phyloP scores from a whole-genome alignment of 1,140 invertebrate species.

The Agraylea sexmaculata region DNA sequence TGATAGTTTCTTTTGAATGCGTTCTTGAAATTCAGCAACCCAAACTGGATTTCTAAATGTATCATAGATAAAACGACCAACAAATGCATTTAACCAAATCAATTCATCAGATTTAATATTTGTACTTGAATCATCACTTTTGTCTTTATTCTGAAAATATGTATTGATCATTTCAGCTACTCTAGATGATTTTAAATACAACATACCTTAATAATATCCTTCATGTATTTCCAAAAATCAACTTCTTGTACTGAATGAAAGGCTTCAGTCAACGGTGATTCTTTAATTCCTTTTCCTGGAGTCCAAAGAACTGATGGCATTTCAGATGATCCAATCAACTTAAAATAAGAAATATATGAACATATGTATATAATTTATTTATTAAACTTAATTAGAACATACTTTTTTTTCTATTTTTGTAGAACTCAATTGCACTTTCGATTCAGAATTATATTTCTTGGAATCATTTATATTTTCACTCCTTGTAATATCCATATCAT shows the following conservation, averaged over 20 bases:
- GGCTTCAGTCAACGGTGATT: conserved; percentile 12
- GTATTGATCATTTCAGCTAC: no score
- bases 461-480: no score
- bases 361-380: neutral
- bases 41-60: conserved; percentile 31
- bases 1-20: conserved; percentile 36
- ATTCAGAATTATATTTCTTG: conserved; percentile 14
- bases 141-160: no score
- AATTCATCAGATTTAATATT: conserved; percentile 22
- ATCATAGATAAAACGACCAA: conserved; percentile 35
- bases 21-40: conserved; percentile 29
- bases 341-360: conserved; percentile 3
- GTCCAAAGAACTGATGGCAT: conserved; percentile 18
- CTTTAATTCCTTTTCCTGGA: conserved; percentile 6
- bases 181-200: no score
- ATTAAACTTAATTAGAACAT: neutral
- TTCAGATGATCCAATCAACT: conserved; percentile 6
- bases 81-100: conserved; percentile 35
- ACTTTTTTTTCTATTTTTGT: conserved; percentile 15
- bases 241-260: conserved; percentile 11
- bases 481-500: no score
- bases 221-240: conserved; percentile 20
- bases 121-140: no score
- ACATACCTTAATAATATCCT: conserved; percentile 17
- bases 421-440: conserved; percentile 14